phyloP scores from a whole-genome alignment of 2,797 vertebrate species.

The Schizopygopsis malacanthus region DNA sequence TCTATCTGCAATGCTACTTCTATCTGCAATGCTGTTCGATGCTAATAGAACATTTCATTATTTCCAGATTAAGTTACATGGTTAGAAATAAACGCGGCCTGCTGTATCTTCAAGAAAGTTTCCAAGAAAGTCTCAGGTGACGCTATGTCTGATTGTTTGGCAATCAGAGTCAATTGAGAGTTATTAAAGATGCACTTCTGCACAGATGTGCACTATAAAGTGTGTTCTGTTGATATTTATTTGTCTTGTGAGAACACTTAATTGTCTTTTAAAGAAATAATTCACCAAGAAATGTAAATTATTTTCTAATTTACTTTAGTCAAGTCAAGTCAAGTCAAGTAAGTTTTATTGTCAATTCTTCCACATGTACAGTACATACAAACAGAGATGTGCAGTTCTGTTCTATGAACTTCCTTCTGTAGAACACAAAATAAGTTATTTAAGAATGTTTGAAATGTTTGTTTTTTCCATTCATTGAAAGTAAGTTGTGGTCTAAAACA shows the following conservation, averaged over 20 bases:
- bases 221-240: background rate
- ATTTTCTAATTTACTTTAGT: background rate
- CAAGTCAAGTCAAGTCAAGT: too few species aligned
- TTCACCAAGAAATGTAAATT: background rate
- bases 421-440: background rate
- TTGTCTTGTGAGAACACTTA: background rate
- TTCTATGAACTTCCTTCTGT: background rate
- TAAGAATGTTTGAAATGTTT: background rate
- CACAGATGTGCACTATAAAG: background rate
- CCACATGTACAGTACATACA: too few species aligned
- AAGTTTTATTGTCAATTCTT: too few species aligned
- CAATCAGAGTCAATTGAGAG: background rate
- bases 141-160: background rate
- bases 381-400: too few species aligned
- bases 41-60: conserved; percentile 26
- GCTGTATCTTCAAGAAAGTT: background rate
- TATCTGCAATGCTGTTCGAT: background rate
- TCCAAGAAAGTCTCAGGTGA: conserved; percentile 28
- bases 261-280: background rate
- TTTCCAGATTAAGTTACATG: conserved; percentile 1
- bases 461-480: background rate
- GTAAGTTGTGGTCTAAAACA: background rate
- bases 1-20: background rate
- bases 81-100: conserved; percentile 4
- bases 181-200: background rate